Conservation (phyloP, 2,113 vertebrate species). For the Xenotilapia caudafasciata region DNA sequence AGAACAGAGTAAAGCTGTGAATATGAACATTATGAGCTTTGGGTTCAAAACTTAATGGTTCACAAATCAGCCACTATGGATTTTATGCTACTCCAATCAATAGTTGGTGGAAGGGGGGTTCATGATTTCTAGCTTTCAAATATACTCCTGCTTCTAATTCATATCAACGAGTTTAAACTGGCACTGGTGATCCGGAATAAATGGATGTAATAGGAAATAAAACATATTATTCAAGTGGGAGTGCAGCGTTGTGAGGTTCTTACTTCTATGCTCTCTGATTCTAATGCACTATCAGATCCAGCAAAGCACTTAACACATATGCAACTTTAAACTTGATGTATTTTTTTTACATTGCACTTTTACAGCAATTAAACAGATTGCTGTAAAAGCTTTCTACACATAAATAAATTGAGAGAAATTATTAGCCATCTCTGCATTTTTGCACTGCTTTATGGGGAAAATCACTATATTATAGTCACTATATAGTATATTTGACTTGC, state of each 20-base stretch:
- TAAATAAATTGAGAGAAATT: not conserved
- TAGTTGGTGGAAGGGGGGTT: constrained; percentile 76
- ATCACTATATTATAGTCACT: not conserved
- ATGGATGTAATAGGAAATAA: constrained; percentile 19
- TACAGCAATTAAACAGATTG: not conserved
- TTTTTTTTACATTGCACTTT: not conserved
- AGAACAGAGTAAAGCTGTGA: constrained; percentile 68
- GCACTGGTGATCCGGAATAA: constrained; percentile 34
- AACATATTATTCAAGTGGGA: not conserved
- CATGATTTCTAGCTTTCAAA: constrained; percentile 77
- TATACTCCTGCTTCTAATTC: constrained; percentile 75
- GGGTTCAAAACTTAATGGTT: constrained; percentile 82
- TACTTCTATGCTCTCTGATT: not conserved
- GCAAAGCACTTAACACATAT: not conserved
- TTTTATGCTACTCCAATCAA: constrained; percentile 77
- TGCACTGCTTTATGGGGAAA: too few species aligned
- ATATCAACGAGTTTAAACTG: constrained; percentile 67
- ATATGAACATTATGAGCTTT: constrained; percentile 80
- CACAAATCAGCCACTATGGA: constrained; percentile 87
- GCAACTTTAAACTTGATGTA: not conserved
- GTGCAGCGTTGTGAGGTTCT: not conserved
- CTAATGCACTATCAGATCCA: not conserved
- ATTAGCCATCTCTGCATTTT: not conserved
- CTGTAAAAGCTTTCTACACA: not conserved
- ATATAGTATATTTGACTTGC: not conserved